Conservation (phyloP, 2,888 invertebrate species). For the Eudemis profundana region DNA sequence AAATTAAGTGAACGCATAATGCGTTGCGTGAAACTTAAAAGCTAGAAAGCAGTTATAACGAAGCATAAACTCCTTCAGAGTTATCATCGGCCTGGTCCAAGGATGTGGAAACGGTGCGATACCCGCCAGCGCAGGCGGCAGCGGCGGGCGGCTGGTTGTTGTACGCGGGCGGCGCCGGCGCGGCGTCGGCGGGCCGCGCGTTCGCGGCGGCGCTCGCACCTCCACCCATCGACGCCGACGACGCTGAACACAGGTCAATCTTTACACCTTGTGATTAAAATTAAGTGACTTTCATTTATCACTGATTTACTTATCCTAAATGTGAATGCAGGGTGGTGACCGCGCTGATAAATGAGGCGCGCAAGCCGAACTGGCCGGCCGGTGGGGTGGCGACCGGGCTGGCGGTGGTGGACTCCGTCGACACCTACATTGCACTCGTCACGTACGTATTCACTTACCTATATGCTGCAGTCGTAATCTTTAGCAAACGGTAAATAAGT, state of each 20-base stretch:
- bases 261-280: neutral
- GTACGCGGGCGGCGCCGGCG: conserved; percentile 58
- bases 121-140: conserved; percentile 30
- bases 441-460: conserved; percentile 81
- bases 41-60: too few relatives aligned
- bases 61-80: too few relatives aligned
- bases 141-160: conserved; percentile 58
- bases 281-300: too few relatives aligned
- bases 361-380: conserved; percentile 45
- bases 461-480: neutral
- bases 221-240: conserved; percentile 52
- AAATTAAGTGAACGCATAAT: too few relatives aligned
- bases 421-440: conserved; percentile 88
- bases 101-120: conserved; percentile 13
- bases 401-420: conserved; percentile 87
- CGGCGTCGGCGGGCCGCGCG: conserved; percentile 53
- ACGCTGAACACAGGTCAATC: conserved; percentile 54
- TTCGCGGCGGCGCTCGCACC: conserved; percentile 56
- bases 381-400: conserved; percentile 81
- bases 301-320: too few relatives aligned
- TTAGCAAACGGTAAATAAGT: neutral
- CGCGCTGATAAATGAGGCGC: conserved; percentile 59
- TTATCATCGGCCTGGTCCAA: conserved; percentile 50
- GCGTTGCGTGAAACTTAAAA: too few relatives aligned
- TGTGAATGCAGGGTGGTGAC: conserved; percentile 47